Base-by-base conservation (phyloP, 2,797 vertebrate genomes). In the Scyliorhinus canicula region DNA sequence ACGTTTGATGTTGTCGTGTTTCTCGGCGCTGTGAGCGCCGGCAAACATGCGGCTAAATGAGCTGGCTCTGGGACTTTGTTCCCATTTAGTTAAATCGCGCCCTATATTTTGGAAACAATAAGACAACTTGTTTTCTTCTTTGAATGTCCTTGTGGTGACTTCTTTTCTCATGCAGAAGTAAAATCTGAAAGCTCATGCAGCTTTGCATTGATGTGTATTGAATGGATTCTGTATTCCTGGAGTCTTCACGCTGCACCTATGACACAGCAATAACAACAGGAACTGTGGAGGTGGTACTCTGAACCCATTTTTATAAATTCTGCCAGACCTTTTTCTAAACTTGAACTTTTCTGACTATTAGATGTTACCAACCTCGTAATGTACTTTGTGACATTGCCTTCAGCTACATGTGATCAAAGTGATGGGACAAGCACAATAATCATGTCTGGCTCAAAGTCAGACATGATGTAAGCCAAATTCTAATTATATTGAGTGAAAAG, bases 71-170 rank as follows among this genome's bases (percentile, higher is more conserved):
- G n/a, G n/a, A n/a, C n/a, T n/a, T n/a, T n/a, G n/a, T n/a, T n/a
- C n/a, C n/a, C n/a, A n/a, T n/a, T n/a, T n/a, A n/a, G n/a, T n/a
- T n/a, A n/a, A n/a, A n/a, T n/a, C n/a, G n/a, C n/a, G n/a, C n/a
- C n/a, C n/a, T n/a, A n/a, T n/a, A n/a, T n/a, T n/a, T n/a, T 69
- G 24, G 63, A 93, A 93, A 69, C 65, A 93, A 93, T 44, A 65
- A 63, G 31, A 24, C 16, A 35, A 21, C 12, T 69, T 8, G n/a
- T n/a, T 35, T 93, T 93, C 21, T 65, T 40, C n/a, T 21, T 44
- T 65, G 19, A 93, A 63, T 65, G n/a, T 44, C 60, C 57, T 93
- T 93, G 60, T 28, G 21, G 11, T 31, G 6, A 63, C 50, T 24
- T 44, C 5, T 24, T 52, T 93, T 67, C 60, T 67, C 26, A 3